These are phyloP conservation scores for Aviceda subcristata DNA, from an alignment of 2,113 vertebrate genomes.

Conservation along the genomic window DNA sequence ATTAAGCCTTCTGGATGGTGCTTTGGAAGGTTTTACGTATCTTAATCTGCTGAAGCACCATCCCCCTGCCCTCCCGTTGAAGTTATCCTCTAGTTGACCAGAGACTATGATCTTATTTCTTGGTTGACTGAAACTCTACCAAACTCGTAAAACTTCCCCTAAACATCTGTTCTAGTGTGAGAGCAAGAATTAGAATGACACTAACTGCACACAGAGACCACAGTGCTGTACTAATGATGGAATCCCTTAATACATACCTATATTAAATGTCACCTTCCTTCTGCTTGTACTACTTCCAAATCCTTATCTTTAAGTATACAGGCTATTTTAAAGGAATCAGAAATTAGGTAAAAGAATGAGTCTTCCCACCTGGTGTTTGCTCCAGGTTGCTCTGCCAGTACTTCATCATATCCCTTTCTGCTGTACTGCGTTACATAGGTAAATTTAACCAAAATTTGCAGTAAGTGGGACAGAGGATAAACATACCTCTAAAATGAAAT, in stretches of 20 bases:
- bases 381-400: background rate
- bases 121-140: background rate
- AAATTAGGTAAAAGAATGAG: background rate
- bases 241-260: background rate
- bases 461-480: background rate
- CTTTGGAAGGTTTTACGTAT: background rate
- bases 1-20: background rate
- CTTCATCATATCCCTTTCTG: fast-evolving
- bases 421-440: fast-evolving
- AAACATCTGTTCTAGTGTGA: background rate
- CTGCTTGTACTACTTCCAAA: background rate
- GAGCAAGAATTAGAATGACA: background rate
- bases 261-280: fast-evolving
- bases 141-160: background rate
- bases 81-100: fast-evolving
- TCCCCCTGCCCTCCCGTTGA: background rate
- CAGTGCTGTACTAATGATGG: background rate
- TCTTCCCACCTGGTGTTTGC: background rate
- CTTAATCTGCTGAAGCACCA: background rate
- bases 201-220: fast-evolving
- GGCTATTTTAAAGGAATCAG: background rate
- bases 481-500: background rate
- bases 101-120: fast-evolving
- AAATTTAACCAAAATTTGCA: background rate
- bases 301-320: fast-evolving